A percentile compares a stretch with the other conserved stretches of the same genome.
Evolutionary conservation across 2,797 vertebrate species (phyloP).

Genomic region (Sebastes diploproa): DNA sequence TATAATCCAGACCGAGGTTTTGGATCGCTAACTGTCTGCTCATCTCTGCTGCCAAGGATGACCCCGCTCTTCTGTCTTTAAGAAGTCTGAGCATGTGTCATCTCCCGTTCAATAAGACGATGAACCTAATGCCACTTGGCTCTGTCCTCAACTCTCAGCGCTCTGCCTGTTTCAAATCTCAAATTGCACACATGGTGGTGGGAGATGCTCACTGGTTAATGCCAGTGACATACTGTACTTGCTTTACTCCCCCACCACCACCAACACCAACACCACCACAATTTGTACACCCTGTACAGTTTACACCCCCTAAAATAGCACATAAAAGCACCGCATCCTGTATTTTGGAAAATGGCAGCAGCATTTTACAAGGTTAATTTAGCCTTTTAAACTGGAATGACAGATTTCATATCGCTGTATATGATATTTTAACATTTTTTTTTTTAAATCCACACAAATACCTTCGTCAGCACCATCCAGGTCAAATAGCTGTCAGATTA

Average conservation of each 20-base stretch:
- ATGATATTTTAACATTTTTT: neutral
- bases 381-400: neutral
- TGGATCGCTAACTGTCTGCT: neutral
- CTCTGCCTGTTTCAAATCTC: constrained; percentile 26
- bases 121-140: constrained; percentile 27
- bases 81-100: constrained; percentile 19
- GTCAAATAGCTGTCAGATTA: constrained; percentile 32
- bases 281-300: constrained; percentile 12
- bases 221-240: constrained; percentile 22
- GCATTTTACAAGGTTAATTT: neutral
- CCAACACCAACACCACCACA: neutral
- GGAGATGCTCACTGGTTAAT: constrained; percentile 22
- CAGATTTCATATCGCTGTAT: neutral
- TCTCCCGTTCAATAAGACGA: constrained; percentile 29
- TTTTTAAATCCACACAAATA: neutral
- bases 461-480: neutral
- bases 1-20: neutral
- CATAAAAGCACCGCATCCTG: neutral
- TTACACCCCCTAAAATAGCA: neutral
- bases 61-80: neutral
- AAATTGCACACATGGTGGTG: constrained; percentile 25
- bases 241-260: constrained; percentile 2
- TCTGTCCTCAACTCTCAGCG: neutral
- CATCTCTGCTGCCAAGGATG: neutral
- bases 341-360: constrained; percentile 17